Base-by-base conservation (phyloP, 1,140 invertebrate genomes). In the Euwallacea similis region DNA sequence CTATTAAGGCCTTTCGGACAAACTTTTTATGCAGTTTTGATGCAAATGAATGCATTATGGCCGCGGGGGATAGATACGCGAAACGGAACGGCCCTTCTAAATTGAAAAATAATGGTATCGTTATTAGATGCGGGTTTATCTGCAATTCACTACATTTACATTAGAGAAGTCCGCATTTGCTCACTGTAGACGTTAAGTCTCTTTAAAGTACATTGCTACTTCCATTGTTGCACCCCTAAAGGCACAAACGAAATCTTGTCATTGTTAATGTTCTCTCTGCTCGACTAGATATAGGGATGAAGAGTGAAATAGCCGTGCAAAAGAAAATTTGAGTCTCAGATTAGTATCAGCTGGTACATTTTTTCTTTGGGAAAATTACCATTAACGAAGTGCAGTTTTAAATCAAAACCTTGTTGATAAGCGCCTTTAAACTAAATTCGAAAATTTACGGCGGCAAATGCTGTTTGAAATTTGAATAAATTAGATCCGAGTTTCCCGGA, bases 11-110 rank as follows among this genome's bases (percentile, higher is more conserved):
- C 60, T 54, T 59, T 69, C 44, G 67, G 59, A 69, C 44, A 69
- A 61, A 69, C 58, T 62, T 69, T 69, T 62, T 69, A 69, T 69
- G 58, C 42, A 63, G 9, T 69, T 69, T 69, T 69, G 46, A 69
- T 69, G 67, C 58, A 69, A 69, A 69, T 69, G 44, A 33, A 13
- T 68, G 33, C 41, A 60, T 47, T 60, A 68, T 46, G 60, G 41
- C 56, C 56, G 66, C 66, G 7, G 6, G 56, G 44, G 56, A 10
- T 60, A 43, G 44, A 62, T 50, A 62, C 33, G 58, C 67, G 33
- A 62, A 69, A 53, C 53, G 42, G 46, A 44, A 69, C 41, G 60
- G 41, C 21, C 47, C 8, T 47, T 69, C 62, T 62, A 55, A 69
- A 62, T 41, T 69, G 41, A 42, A 54, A 69, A 55, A 62, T 69